Evolutionary conservation across 2,113 vertebrate genomes (phyloP).

Genomic region (Phalacrocorax carbo): DNA sequence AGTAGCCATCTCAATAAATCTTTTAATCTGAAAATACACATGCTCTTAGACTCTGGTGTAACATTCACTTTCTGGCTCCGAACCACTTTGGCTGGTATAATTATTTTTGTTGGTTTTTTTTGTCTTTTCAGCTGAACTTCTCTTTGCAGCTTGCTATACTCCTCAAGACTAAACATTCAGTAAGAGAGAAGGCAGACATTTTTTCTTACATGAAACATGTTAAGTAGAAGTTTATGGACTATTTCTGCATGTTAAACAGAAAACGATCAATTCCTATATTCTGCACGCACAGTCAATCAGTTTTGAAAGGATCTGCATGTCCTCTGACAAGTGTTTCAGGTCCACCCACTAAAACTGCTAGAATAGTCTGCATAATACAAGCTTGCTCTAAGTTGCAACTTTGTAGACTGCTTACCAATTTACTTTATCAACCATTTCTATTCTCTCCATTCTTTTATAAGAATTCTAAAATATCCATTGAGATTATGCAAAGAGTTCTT

Average conservation of each 20-base stretch:
- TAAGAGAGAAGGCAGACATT: neutral
- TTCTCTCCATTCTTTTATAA: neutral
- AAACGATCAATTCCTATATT: neutral
- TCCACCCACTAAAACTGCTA: neutral
- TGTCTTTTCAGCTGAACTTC: neutral
- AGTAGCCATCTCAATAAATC: neutral
- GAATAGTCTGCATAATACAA: neutral
- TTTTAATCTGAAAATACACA: neutral
- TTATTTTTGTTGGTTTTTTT: neutral
- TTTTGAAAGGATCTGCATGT: neutral
- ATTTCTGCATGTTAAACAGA: neutral
- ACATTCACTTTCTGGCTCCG: neutral
- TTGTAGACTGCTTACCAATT: rapidly evolving
- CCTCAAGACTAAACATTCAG: neutral
- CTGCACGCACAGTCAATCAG: neutral
- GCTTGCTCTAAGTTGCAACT: neutral
- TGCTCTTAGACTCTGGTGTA: neutral
- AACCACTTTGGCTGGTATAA: neutral
- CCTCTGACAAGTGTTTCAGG: neutral
- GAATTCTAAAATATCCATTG: neutral
- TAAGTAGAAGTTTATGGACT: neutral
- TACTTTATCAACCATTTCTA: neutral
- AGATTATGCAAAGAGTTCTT: neutral
- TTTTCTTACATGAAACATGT: neutral
- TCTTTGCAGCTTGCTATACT: neutral